A percentile compares a stretch with the other conserved stretches of the same genome.
Evolutionary conservation across 2,797 vertebrate species (phyloP).

Genomic region (Alcedo quadribrachys): DNA sequence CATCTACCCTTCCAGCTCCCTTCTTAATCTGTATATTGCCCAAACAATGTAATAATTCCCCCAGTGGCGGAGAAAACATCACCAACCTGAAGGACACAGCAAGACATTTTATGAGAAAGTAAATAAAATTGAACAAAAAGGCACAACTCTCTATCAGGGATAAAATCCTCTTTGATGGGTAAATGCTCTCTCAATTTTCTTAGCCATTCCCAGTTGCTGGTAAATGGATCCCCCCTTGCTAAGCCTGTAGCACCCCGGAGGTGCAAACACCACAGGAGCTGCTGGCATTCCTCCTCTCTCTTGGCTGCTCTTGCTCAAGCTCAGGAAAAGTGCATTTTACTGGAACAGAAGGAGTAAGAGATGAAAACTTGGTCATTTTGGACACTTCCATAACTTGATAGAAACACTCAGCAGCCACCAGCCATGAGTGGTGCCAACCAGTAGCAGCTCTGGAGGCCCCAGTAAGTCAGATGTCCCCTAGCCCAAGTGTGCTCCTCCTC

Average conservation of each 20-base stretch:
- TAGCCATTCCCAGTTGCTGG: not conserved
- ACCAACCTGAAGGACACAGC: not conserved
- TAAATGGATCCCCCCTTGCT: not conserved
- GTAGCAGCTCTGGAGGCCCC: not conserved
- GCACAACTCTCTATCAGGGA: not conserved
- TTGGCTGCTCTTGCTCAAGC: not conserved
- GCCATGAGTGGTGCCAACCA: not conserved
- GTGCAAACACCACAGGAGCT: not conserved
- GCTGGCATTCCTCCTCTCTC: not conserved
- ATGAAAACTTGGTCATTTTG: not conserved
- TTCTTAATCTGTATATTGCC: no score
- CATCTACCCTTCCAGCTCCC: not conserved
- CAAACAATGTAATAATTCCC: not conserved
- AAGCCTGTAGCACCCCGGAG: not conserved
- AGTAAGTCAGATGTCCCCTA: not conserved
- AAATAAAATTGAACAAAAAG: not conserved
- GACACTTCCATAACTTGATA: not conserved
- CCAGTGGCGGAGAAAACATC: not conserved
- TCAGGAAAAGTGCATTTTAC: not conserved
- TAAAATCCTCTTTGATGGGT: not conserved
- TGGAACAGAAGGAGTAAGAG: not conserved
- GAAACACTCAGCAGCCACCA: not conserved
- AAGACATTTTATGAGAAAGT: not conserved
- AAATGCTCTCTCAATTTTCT: not conserved
- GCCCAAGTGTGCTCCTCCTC: not conserved